Conservation (phyloP, 2,797 vertebrate genomes). For the Brachyalestes nurse region DNA sequence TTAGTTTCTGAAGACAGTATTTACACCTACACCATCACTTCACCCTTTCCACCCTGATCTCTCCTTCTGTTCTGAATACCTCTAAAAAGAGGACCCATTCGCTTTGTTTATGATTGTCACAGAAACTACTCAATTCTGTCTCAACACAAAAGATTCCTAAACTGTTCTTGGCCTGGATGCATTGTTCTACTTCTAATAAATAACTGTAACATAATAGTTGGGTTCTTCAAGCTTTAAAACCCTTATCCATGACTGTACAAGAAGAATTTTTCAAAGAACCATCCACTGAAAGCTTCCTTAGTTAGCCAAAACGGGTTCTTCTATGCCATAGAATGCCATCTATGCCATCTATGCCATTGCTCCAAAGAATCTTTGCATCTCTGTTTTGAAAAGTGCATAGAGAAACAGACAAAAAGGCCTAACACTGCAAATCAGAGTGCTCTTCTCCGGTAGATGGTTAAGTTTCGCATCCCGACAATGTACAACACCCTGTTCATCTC, state of each 20-base stretch:
- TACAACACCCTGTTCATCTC: slow-evolving; percentile 2
- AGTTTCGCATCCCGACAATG: not conserved
- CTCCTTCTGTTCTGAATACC: not conserved
- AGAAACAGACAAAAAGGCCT: not conserved
- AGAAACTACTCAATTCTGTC: not conserved
- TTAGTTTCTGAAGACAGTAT: slow-evolving; percentile 5
- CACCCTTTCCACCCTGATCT: not conserved
- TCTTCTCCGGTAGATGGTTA: not conserved
- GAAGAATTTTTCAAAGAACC: not conserved
- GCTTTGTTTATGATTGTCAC: too few species aligned
- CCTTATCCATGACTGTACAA: not conserved
- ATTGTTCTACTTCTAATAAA: not conserved
- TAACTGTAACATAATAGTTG: not conserved
- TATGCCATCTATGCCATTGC: not conserved
- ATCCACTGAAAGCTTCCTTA: not conserved
- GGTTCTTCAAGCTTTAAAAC: not conserved
- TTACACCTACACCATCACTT: not conserved
- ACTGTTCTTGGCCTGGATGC: not conserved
- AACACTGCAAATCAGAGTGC: slow-evolving; percentile 6
- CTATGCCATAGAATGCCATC: not conserved
- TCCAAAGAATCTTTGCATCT: not conserved
- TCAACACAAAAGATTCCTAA: not conserved
- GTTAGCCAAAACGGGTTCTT: not conserved
- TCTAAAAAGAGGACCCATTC: not conserved
- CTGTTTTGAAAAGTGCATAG: not conserved